A percentile compares a stretch with the other conserved stretches of the same genome.
Evolutionary conservation across 2,797 vertebrate genomes (phyloP).

Genomic region (Sebastes hubbsi): DNA sequence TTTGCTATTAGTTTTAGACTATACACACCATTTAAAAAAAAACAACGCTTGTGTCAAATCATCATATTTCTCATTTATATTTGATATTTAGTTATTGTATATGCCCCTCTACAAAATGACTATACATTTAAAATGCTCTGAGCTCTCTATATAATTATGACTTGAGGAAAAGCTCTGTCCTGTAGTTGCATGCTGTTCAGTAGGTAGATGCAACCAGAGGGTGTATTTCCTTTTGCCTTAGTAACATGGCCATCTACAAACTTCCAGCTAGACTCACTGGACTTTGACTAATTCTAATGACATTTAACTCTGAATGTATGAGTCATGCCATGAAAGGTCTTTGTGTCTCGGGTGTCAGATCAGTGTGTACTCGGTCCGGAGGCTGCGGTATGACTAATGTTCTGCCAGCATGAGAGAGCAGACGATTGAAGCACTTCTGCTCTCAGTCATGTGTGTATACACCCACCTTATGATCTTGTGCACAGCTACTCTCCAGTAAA

Average conservation of each 20-base stretch:
- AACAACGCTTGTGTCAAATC: too few relatives aligned
- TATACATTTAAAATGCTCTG: neutral
- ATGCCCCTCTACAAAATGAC: neutral
- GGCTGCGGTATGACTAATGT: constrained; percentile 37
- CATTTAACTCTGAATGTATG: constrained; percentile 19
- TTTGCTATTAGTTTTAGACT: too few relatives aligned
- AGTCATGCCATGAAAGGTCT: constrained; percentile 42
- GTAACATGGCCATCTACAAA: neutral
- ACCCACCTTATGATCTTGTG: neutral
- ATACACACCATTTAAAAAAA: too few relatives aligned
- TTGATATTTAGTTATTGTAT: too few relatives aligned
- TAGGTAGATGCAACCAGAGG: neutral
- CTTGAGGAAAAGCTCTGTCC: neutral
- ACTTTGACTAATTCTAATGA: constrained; percentile 15
- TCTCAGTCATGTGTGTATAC: neutral
- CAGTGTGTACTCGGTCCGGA: neutral
- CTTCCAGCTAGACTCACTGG: neutral
- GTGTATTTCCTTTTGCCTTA: neutral
- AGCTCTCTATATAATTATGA: too few relatives aligned
- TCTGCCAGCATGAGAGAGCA: too few relatives aligned
- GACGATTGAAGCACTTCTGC: neutral
- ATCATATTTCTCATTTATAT: too few relatives aligned
- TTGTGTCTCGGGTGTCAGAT: constrained; percentile 25
- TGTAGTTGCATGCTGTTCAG: neutral
- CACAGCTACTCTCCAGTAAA: neutral